Base-by-base conservation (phyloP, 2,888 invertebrate species). In the Athalia circularis region DNA sequence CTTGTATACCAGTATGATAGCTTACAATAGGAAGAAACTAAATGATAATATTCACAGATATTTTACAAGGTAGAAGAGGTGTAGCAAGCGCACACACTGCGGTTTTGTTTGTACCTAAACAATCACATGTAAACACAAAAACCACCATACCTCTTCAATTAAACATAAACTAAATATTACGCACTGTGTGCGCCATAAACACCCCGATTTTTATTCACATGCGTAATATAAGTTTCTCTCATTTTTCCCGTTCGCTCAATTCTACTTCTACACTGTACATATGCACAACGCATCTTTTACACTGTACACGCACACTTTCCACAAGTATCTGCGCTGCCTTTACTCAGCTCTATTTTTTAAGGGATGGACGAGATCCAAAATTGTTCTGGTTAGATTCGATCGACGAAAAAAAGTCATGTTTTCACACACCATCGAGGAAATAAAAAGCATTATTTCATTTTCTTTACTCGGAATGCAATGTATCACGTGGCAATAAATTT, bases 1-100 rank as follows among this genome's bases (percentile, higher is more conserved):
- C 78, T 86, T 88, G 83, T 89, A 88, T 88, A 88, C 85, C 87
- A 86, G 86, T 90, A 75, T 75, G 62, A 75, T 75, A 89, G 88
- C 87, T 88, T 90, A 89, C 84, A 84, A 88, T 90, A 90, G 89
- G 89, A 90, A 88, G 88, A 90, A 90, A 89, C 87, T 90, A 90
- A 90, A 88, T 87, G 84, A 86, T 89, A 90, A 89, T 90, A 90
- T 90, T 90, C 90, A 90, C 90, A 90, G 88, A 89, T 90, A 90
- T 90, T 89, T 88, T 90, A 90, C 90, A 90, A 88, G 88, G 87
- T 88, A 88, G 85, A 83, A 86, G 86, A 87, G 87, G 84, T 83
- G 82, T 79, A 81, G 80, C 83, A 81, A 84, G 83, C 86, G 86
- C 86, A 82, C 85, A 85, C 86, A 85, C 84, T 87, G 86, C 84